Evolutionary conservation across 64 coral and sea anemone species (phyloP).

Genomic region (Montipora foliosa): DNA sequence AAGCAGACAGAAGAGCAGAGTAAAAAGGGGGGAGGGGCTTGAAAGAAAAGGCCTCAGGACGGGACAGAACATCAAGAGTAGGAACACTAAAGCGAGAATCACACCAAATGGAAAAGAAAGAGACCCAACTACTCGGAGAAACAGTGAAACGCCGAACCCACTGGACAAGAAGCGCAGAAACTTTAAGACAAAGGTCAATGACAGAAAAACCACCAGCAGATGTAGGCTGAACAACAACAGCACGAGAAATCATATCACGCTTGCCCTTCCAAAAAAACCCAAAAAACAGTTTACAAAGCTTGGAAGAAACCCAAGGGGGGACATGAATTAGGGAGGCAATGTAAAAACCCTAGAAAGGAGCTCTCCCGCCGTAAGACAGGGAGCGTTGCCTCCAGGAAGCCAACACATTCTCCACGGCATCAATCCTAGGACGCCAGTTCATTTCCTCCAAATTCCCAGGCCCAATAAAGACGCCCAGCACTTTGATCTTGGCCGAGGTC

Average conservation of each 20-base stretch:
- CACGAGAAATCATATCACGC: not conserved
- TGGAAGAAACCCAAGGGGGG: not conserved
- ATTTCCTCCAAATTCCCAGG: not conserved
- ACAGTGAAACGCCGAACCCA: not conserved
- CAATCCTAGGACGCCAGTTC: not conserved
- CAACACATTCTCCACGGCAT: not conserved
- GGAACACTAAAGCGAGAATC: not conserved
- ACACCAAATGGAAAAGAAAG: not conserved
- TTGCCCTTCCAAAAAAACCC: conserved; percentile 30
- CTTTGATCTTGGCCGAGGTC: not conserved
- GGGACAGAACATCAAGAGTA: not conserved
- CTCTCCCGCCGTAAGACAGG: not conserved
- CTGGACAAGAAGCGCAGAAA: not conserved
- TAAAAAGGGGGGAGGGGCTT: not conserved
- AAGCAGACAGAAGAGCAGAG: not conserved
- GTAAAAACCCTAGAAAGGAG: conserved; percentile 30
- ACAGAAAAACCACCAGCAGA: conserved; percentile 14
- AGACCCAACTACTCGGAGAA: not conserved
- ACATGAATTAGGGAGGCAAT: not conserved
- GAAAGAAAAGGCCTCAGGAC: not conserved
- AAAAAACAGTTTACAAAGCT: not conserved
- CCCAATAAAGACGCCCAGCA: conserved; percentile 26
- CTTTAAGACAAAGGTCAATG: not conserved
- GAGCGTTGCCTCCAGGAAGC: not conserved
- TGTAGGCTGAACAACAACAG: not conserved